phyloP scores from a whole-genome alignment of 2,888 invertebrate species.

The Ochlodes sylvanus region DNA sequence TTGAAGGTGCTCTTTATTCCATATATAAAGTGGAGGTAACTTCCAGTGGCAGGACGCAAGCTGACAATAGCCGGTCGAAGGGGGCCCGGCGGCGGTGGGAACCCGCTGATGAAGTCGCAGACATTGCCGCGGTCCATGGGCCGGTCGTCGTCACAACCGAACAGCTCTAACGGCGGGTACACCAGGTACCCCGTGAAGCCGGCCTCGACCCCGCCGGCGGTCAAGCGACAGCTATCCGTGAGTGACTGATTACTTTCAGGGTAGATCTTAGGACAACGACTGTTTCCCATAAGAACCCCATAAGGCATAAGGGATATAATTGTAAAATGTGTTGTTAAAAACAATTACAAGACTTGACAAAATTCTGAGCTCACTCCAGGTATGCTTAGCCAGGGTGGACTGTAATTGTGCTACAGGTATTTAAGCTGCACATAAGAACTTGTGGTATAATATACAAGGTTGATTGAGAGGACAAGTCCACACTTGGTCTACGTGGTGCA shows the following conservation, averaged over 20 bases:
- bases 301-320: too few relatives aligned
- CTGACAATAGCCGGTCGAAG: constrained; percentile 90
- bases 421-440: too few relatives aligned
- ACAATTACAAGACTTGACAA: too few relatives aligned
- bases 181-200: constrained; percentile 86
- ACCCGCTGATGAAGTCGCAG: constrained; percentile 91
- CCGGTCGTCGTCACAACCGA: constrained; percentile 82
- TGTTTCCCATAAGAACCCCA: too few relatives aligned
- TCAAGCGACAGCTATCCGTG: constrained; percentile 92
- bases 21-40: neutral
- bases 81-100: constrained; percentile 85
- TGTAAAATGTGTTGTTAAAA: too few relatives aligned
- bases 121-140: constrained; percentile 95
- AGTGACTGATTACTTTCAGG: constrained; percentile 49
- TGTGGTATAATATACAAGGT: too few relatives aligned
- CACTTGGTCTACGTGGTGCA: too few relatives aligned
- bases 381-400: too few relatives aligned
- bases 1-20: neutral
- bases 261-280: neutral
- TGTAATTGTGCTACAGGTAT: too few relatives aligned
- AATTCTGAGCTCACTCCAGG: too few relatives aligned
- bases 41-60: constrained; percentile 91
- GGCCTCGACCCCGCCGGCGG: constrained; percentile 93
- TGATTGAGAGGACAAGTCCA: too few relatives aligned
- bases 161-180: constrained; percentile 77